Evolutionary conservation across 1,140 invertebrate species (phyloP).

Genomic region (Caenorhabditis latens): DNA sequence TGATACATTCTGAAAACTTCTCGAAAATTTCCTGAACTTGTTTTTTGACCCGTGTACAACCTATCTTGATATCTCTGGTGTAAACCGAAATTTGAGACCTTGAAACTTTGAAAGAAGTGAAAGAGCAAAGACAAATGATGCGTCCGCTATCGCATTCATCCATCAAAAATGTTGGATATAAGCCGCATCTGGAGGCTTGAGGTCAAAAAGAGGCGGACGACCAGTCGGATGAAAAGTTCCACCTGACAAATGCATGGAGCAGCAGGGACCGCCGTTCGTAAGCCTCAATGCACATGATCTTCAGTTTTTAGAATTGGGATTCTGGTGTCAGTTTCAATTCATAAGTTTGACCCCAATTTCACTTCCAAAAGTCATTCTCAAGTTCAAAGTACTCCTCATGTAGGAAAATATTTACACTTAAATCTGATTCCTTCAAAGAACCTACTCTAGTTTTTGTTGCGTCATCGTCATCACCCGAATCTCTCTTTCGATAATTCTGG

Average conservation of each 20-base stretch:
- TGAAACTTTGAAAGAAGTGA: not conserved
- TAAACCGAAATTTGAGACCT: not conserved
- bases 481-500: not conserved
- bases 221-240: slow-evolving; percentile 22
- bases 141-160: slow-evolving; percentile 15
- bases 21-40: not conserved
- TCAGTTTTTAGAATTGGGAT: not conserved
- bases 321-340: too few species aligned
- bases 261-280: not conserved
- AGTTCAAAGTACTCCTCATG: too few species aligned
- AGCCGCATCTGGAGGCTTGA: slow-evolving; percentile 16
- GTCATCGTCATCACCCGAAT: not conserved
- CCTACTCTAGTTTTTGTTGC: not conserved
- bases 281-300: not conserved
- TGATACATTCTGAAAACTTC: not conserved
- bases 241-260: slow-evolving; percentile 32
- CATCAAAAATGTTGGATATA: slow-evolving; percentile 21
- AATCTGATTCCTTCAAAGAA: not conserved
- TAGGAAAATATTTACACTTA: too few species aligned
- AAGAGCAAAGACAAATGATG: slow-evolving; percentile 34
- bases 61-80: not conserved
- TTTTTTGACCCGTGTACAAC: not conserved
- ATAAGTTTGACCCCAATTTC: not conserved
- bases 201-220: not conserved
- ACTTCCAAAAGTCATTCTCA: too few species aligned